A percentile compares a stretch with the other conserved stretches of the same genome.
These are phyloP conservation scores for Mus spicilegus DNA, from an alignment of 2,113 vertebrate genomes.

Conservation along the genomic window DNA sequence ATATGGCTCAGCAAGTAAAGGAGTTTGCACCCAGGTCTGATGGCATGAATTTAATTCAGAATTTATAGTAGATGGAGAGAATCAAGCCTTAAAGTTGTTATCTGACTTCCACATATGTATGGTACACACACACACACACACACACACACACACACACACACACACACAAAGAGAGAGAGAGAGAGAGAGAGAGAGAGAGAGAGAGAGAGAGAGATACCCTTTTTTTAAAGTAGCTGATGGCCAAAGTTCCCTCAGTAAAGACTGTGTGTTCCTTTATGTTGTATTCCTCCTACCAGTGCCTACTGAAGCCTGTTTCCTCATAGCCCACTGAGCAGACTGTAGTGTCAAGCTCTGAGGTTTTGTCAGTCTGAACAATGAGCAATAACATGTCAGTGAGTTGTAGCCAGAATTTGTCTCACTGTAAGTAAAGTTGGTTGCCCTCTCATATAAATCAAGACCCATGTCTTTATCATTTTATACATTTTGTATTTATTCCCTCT, in stretches of 20 bases:
- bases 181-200: too few relatives aligned
- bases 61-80: not conserved
- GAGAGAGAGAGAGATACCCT: too few relatives aligned
- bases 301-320: not conserved
- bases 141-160: not conserved
- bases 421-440: not conserved
- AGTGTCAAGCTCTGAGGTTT: not conserved
- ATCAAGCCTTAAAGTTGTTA: not conserved
- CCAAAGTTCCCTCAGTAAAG: not conserved
- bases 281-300: not conserved
- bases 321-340: not conserved
- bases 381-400: not conserved
- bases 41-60: not conserved
- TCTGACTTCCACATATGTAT: not conserved
- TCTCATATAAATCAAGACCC: constrained; percentile 1
- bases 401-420: not conserved
- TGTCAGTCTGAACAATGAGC: not conserved
- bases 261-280: not conserved
- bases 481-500: not conserved
- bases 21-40: not conserved
- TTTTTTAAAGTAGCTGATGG: not conserved
- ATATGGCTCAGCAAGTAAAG: not conserved
- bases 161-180: not conserved
- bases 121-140: not conserved
- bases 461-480: constrained; percentile 13